These are phyloP conservation scores for Charaxes varanes DNA, from an alignment of 1,140 invertebrate species.

Conservation along the genomic window DNA sequence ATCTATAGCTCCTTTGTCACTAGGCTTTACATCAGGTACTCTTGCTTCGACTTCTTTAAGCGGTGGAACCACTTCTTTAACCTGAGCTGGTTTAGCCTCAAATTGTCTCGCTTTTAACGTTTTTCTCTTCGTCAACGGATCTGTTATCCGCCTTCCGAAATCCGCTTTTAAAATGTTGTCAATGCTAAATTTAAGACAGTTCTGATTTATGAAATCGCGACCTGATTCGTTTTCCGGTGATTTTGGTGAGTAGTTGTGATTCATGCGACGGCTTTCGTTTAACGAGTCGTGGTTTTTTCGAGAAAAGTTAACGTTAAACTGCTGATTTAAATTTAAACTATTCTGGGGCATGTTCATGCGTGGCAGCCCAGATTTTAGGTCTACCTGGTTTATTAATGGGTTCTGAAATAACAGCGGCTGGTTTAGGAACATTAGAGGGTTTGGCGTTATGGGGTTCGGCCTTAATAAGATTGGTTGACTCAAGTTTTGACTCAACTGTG, in stretches of 20 bases:
- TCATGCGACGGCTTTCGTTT: slow-evolving; percentile 42
- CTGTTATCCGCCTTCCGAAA: slow-evolving; percentile 85
- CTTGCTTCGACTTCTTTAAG: slow-evolving; percentile 42
- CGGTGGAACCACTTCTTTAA: slow-evolving; percentile 34
- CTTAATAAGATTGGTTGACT: slow-evolving; percentile 60
- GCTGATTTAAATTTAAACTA: slow-evolving; percentile 36
- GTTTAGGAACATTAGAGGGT: slow-evolving; percentile 70
- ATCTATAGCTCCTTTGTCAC: slow-evolving; percentile 60
- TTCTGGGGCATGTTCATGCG: slow-evolving; percentile 39
- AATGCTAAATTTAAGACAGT: slow-evolving; percentile 90
- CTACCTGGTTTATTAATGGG: slow-evolving; percentile 48
- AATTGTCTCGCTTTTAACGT: slow-evolving; percentile 39
- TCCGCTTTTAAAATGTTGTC: slow-evolving; percentile 94
- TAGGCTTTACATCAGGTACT: slow-evolving; percentile 49
- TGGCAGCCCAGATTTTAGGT: slow-evolving; percentile 40
- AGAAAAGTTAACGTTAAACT: slow-evolving; percentile 44
- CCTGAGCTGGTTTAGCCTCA: slow-evolving; percentile 37
- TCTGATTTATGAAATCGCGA: slow-evolving; percentile 74
- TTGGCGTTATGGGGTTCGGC: slow-evolving; percentile 69
- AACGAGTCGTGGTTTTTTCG: slow-evolving; percentile 34
- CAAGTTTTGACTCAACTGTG: slow-evolving; percentile 72
- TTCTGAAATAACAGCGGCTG: slow-evolving; percentile 68
- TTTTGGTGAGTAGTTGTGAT: slow-evolving; percentile 36
- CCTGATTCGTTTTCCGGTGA: slow-evolving; percentile 54
- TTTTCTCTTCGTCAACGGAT: slow-evolving; percentile 79